Conservation (phyloP, 2,888 invertebrate species). For the Anagyrus pseudococci region DNA sequence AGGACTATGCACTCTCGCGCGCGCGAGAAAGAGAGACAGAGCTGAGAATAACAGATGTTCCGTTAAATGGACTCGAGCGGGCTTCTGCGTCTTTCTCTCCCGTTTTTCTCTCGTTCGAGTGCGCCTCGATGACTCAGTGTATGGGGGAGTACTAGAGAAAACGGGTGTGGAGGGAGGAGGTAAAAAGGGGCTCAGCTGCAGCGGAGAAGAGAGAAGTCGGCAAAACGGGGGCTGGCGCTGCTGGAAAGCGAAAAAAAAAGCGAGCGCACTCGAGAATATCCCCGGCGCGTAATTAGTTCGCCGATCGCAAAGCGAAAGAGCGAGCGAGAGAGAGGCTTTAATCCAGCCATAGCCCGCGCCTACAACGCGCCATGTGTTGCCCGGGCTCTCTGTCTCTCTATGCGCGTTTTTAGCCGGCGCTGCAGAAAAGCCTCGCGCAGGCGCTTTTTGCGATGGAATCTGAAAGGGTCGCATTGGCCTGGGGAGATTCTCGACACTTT, state of each 20-base stretch:
- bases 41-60: slow-evolving; percentile 37
- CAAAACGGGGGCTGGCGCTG: not conserved
- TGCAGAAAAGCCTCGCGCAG: not conserved
- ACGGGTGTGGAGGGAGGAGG: too few relatives aligned
- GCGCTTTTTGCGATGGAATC: slow-evolving; percentile 17
- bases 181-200: slow-evolving; percentile 36
- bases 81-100: slow-evolving; percentile 13
- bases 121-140: slow-evolving; percentile 36
- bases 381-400: not conserved
- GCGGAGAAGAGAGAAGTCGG: too few relatives aligned
- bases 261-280: slow-evolving; percentile 50
- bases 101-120: slow-evolving; percentile 27
- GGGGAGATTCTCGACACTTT: too few relatives aligned
- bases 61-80: slow-evolving; percentile 36
- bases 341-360: too few relatives aligned
- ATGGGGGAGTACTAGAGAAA: too few relatives aligned
- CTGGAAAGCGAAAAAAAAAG: slow-evolving; percentile 29
- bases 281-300: slow-evolving; percentile 55
- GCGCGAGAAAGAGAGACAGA: slow-evolving; percentile 3
- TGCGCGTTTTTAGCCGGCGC: not conserved
- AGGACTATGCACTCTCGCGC: too few relatives aligned
- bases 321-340: too few relatives aligned
- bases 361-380: not conserved
- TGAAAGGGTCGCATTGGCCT: too few relatives aligned
- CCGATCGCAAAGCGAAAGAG: slow-evolving; percentile 53